Evolutionary conservation across 2,888 invertebrate genomes (phyloP).

Genomic region (Polymixis lichenea): DNA sequence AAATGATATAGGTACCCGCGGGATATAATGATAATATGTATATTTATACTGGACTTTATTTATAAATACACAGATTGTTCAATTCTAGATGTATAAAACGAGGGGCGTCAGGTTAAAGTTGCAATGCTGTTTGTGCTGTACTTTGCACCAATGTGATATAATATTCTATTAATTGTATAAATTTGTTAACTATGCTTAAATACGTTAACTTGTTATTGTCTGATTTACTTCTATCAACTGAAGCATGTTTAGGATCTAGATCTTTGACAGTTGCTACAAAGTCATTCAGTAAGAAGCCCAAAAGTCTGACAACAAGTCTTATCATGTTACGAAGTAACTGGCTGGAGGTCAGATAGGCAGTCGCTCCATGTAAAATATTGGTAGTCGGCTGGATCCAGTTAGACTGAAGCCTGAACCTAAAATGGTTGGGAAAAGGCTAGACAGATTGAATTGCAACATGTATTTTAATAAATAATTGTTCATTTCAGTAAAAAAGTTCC

Average conservation of each 20-base stretch:
- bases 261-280: too few species aligned
- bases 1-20: background rate
- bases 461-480: background rate
- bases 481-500: background rate
- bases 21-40: background rate
- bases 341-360: too few species aligned
- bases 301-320: too few species aligned
- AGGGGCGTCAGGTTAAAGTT: background rate
- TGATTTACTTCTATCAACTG: background rate
- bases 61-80: background rate
- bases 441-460: background rate
- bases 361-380: too few species aligned
- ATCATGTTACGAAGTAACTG: too few species aligned
- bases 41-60: background rate
- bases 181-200: background rate
- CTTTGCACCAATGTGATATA: conserved; percentile 30
- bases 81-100: background rate
- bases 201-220: background rate
- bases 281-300: too few species aligned
- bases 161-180: conserved; percentile 8
- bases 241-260: background rate
- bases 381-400: too few species aligned
- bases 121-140: conserved; percentile 1
- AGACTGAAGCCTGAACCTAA: too few species aligned
- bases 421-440: too few species aligned